Evolutionary conservation across 92 coral and sea anemone genomes (phyloP), one percentile per base, ranked within the genome.

Genomic region (Paragorgia papillata): DNA sequence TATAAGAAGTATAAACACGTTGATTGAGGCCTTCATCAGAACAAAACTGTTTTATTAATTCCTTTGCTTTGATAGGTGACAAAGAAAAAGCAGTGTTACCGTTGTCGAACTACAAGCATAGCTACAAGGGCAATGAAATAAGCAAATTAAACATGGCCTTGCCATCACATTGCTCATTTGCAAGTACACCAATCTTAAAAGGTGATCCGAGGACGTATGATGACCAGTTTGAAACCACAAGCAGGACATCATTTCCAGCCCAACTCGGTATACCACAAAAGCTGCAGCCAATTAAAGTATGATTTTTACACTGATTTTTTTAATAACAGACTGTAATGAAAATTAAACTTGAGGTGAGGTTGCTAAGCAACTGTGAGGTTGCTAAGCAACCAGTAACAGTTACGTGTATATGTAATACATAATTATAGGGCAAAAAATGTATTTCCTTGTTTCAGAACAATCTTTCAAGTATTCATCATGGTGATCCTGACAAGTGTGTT

Each of bases 21-120:
- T n/a, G n/a, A n/a, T n/a, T n/a, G n/a, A n/a, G n/a, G n/a, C n/a
- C n/a, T n/a, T n/a, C n/a, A n/a, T n/a, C n/a, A n/a, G n/a, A n/a
- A n/a, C n/a, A n/a, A 37, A 37, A 37, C 6, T 4, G 43, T 37
- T 37, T 37, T 37, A 13, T 1, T 76, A 9, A 44, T 18, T 25
- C 6, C 25, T 10, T 44, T 57, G 17, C 28, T 29, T 62, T 26
- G 32, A 37, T 75, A 93, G 97, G 97, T 67, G 98, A 94, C 85
- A 88, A 82, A 75, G 97, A 87, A 70, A 95, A 95, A 66, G 95
- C 85, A 28, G 80, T 79, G n/a, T 85, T 92, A 85, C 97, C 99
- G 5, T 88, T 91, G 48, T 95, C 99, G 53, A 93, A 89, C 76
- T 95, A 95, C 73, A 88, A 82, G 32, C 90, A 96, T 56, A 84